Evolutionary conservation across 2,888 invertebrate species (phyloP), one percentile per base, ranked within the genome.

Genomic region (Patella caerulea): DNA sequence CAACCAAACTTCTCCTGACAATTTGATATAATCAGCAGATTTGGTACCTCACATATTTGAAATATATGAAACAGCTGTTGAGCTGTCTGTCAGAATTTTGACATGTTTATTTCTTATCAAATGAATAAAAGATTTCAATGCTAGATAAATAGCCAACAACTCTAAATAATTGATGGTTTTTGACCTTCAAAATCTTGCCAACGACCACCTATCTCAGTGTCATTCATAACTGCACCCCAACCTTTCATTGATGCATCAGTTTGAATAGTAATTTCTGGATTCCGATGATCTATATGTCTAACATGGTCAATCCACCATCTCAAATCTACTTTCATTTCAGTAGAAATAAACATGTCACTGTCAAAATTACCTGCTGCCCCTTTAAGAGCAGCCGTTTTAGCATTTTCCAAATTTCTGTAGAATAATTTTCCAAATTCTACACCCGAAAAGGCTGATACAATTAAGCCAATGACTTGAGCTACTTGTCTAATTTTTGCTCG

Each of bases 281-380:
- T 65, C 7, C 19, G 7, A 11, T 24, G 65, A 19, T 19, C 65
- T 19, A 65, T 65, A 24, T 17, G n/a, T 12, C 65, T 65, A 65
- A 65, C 24, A n/a, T 65, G n/a, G 14, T 65, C 65, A 19, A 65
- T 65, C 65, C 65, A 65, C 65, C 65, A 65, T 65, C 12, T 65
- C 19, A 65, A 24, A 19, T 65, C 19, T 65, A n/a, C n/a, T 17
- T 65, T 19, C 65, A 65, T 65, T 65, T 65, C n/a, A 15, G n/a
- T 24, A 15, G 17, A 15, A 65, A 65, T 65, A 11, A 15, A 4
- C 65, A 65, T 65, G 24, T 19, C 24, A n/a, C 24, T 15, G 15
- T 65, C 65, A 65, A 65, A 65, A 15, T 65, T 65, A 15, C 65
- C 65, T 17, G n/a, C 15, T 59, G 29, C 29, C 29, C 29, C 29